A percentile compares a stretch with the other conserved stretches of the same genome.
phyloP scores from a whole-genome alignment of 1,140 invertebrate species.

The Teleopsis dalmanni region DNA sequence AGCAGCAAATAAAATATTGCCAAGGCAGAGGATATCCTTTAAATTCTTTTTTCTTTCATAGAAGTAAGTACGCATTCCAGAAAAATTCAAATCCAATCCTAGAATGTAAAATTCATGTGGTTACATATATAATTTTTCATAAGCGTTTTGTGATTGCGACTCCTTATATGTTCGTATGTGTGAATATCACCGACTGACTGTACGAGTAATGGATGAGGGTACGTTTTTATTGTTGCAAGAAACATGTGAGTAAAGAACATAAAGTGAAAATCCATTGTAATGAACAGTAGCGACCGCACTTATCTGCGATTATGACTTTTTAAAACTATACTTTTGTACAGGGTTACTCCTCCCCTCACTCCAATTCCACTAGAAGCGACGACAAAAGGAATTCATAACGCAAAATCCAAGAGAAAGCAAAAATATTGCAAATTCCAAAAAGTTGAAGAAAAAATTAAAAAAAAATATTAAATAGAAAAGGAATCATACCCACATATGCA shows the following conservation, averaged over 20 bases:
- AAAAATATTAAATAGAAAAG: background rate
- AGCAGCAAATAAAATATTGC: background rate
- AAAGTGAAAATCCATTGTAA: constrained; percentile 21
- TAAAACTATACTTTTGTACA: too few species aligned
- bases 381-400: background rate
- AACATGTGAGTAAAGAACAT: background rate
- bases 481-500: constrained; percentile 1
- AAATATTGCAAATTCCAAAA: constrained; percentile 6
- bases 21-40: constrained; percentile 5
- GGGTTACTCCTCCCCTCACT: too few species aligned
- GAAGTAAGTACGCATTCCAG: background rate
- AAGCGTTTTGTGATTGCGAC: too few species aligned
- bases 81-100: background rate
- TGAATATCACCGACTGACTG: too few species aligned
- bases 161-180: too few species aligned
- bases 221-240: background rate
- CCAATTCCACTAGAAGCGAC: too few species aligned
- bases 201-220: background rate
- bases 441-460: background rate
- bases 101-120: background rate
- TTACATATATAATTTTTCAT: constrained; percentile 1
- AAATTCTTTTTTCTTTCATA: too few species aligned
- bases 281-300: constrained; percentile 42
- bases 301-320: constrained; percentile 44
- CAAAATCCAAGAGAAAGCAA: background rate